Evolutionary conservation across 1,140 invertebrate genomes (phyloP), one percentile per base, ranked within the genome.

Genomic region (Zaprionus tsacasi): DNA sequence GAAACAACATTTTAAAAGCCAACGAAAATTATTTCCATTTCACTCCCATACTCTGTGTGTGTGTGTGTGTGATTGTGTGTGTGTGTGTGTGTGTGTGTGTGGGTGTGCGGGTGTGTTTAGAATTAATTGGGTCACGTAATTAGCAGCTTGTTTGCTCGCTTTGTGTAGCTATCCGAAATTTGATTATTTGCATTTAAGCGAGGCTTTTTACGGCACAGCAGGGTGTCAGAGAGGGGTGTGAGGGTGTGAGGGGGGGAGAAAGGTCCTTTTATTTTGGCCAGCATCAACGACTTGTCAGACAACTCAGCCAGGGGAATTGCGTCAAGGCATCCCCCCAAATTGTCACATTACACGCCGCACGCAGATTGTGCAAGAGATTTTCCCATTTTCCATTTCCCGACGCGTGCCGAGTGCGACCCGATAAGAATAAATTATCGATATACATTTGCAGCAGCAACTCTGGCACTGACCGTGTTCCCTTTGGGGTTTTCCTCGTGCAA

Each of bases 111-210:
- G 79, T 79, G 81, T 68, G 81, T 50, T 86, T 87, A 82, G 82
- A 82, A 79, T 88, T 87, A 87, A 87, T 87, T 87, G 82, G 82
- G 82, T 87, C 82, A 87, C 83, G 82, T 86, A 87, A 86, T 86
- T 86, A 86, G 82, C 82, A 87, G 79, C 79, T 72, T 78, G 74
- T 85, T 85, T 81, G 73, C 58, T 10, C 25, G 48, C 15, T 35
- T 59, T 70, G 33, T 66, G 55, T 38, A 38, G 56, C 43, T 58
- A 33, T 27, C 57, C 56, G 15, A 74, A 74, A 69, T 69, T 74
- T 69, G 71, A 74, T 69, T 74, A 74, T 74, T 74, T 74, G 71
- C 50, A 69, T 74, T 74, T 74, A 73, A 59, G 25, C 48, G 43
- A 21, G 17, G 63, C 54, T 33, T 64, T 70, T 70, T 64, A 70